Evolutionary conservation across 2,888 invertebrate species (phyloP), one percentile per base, ranked within the genome.

Genomic region (Malthinus seriepunctatus): DNA sequence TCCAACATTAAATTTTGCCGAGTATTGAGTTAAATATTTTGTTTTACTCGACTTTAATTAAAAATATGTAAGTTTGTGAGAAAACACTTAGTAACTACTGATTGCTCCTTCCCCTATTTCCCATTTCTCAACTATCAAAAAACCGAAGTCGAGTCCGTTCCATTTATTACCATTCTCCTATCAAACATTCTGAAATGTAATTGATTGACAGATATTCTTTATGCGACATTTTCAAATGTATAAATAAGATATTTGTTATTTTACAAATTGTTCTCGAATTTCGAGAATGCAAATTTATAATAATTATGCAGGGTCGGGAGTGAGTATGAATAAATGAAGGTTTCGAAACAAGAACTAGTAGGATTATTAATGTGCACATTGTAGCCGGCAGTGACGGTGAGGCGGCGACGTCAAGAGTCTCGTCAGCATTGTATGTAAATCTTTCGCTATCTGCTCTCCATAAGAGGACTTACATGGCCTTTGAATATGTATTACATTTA

Each of bases 401-500:
- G 57, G 61, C 61, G 57, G 57, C 57, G 57, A 61, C 57, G 60
- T 60, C 60, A 60, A 60, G 60, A 61, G 61, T 57, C 57, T 57
- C 61, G 61, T 61, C 61, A 57, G 57, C 57, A 61, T 61, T 61
- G 61, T 61, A 61, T 61, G 61, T 61, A 61, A 61, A 61, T 61
- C 56, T 45, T 52, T 49, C 57, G 61, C 61, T 61, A 61, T 61
- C 57, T 61, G 52, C 61, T 61, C 61, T 61, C 61, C 61, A 61
- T 61, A 61, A 57, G 61, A 56, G 57, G 61, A 61, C 57, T 61
- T 61, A 61, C 61, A 61, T 57, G 61, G 64, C 62, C 63, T 63
- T 65, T 65, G 65, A 65, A 65, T 63, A 65, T 65, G 65, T 65
- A 65, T 65, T 65, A 63, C 65, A 65, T 65, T 65, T 65, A 65